Conservation (phyloP, 2,113 vertebrate species). For the Choloepus hoffmanni region DNA sequence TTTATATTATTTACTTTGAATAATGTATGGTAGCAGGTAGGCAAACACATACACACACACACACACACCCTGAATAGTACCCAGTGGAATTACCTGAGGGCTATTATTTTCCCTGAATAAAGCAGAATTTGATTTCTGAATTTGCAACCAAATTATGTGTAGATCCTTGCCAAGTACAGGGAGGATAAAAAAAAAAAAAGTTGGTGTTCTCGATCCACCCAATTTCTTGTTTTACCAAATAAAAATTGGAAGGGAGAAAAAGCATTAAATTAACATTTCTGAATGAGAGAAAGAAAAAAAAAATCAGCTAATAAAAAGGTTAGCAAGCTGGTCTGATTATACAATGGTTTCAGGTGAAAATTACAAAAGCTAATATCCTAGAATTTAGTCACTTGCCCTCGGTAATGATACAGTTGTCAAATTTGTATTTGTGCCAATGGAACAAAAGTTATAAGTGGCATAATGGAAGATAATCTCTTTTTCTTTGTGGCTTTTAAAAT, state of each 20-base stretch:
- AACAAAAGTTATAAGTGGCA: slow-evolving; percentile 67
- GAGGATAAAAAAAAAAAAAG: not conserved
- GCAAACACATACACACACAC: not conserved
- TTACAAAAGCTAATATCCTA: slow-evolving; percentile 57
- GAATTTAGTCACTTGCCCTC: slow-evolving; percentile 27
- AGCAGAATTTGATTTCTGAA: slow-evolving; percentile 71
- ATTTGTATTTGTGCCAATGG: slow-evolving; percentile 57
- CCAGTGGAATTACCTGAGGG: not conserved
- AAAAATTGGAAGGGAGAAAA: slow-evolving; percentile 54
- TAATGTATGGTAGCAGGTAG: not conserved
- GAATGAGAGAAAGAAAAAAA: not conserved
- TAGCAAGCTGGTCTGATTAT: not conserved
- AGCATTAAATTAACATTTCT: slow-evolving; percentile 69
- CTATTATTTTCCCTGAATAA: slow-evolving; percentile 35
- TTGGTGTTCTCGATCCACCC: slow-evolving; percentile 53
- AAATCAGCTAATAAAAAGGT: slow-evolving; percentile 59
- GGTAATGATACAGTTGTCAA: slow-evolving; percentile 75
- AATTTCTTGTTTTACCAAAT: slow-evolving; percentile 72
- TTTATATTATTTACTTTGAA: not conserved
- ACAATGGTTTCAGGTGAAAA: slow-evolving; percentile 79
- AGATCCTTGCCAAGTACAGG: slow-evolving; percentile 51
- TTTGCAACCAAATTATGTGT: slow-evolving; percentile 56
- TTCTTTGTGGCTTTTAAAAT: slow-evolving; percentile 75
- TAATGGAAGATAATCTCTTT: slow-evolving; percentile 76
- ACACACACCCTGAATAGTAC: not conserved